Conservation (phyloP, 2,888 invertebrate species). For the Liodrosophila aerea region DNA sequence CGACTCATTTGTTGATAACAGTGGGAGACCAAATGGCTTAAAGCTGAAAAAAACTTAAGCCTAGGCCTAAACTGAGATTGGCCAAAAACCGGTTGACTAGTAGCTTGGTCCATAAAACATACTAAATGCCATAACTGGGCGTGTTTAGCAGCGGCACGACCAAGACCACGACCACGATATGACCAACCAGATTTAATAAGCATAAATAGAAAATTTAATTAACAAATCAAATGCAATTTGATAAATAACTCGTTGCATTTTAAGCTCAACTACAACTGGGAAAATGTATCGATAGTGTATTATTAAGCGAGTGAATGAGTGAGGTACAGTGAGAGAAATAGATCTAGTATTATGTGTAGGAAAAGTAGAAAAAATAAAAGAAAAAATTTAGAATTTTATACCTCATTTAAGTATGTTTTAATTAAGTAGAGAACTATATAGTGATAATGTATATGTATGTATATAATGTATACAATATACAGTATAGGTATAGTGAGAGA, state of each 20-base stretch:
- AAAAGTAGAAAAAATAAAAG: too few species aligned
- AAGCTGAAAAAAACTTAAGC: conserved; percentile 4
- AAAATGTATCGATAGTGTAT: too few species aligned
- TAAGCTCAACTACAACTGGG: conserved; percentile 15
- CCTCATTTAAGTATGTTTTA: too few species aligned
- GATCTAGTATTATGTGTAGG: too few species aligned
- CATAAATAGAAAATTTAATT: conserved; percentile 74
- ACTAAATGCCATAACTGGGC: conserved; percentile 52
- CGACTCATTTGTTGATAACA: conserved; percentile 71
- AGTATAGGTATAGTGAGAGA: too few species aligned
- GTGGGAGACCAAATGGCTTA: conserved; percentile 63
- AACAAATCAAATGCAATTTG: conserved; percentile 77
- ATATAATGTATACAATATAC: too few species aligned
- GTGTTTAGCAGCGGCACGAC: conserved; percentile 63
- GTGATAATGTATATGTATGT: too few species aligned
- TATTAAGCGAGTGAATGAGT: too few species aligned
- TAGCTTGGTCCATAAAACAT: conserved; percentile 1
- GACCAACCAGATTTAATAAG: conserved; percentile 60
- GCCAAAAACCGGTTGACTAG: conserved; percentile 49
- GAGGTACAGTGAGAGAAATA: too few species aligned
- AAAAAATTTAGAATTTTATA: too few species aligned
- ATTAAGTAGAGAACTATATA: too few species aligned
- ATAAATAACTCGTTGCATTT: conserved; percentile 55
- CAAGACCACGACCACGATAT: too few species aligned
- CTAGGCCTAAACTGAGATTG: conserved; percentile 52